phyloP scores from a whole-genome alignment of 2,888 invertebrate genomes.

The Eustalomyia histrio region DNA sequence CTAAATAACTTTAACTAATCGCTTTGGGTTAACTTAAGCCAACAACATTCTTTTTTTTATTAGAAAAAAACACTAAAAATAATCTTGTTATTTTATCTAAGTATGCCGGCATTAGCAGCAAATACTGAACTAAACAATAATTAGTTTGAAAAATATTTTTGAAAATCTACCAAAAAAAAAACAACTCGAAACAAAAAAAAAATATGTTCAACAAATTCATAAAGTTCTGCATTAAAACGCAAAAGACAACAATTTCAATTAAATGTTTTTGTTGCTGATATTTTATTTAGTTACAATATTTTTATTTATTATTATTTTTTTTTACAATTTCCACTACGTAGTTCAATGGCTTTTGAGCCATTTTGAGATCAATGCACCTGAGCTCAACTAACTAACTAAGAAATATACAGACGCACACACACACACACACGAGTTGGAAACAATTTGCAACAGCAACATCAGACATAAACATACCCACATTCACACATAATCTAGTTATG shows the following conservation, averaged over 20 bases:
- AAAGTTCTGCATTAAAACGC: slow-evolving; percentile 43
- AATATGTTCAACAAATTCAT: slow-evolving; percentile 29
- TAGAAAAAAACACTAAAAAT: no score
- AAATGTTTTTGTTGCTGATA: slow-evolving; percentile 7
- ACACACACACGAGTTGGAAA: not conserved
- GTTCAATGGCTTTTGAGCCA: slow-evolving; percentile 78
- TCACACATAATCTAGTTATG: slow-evolving; percentile 54
- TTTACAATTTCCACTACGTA: slow-evolving; percentile 66
- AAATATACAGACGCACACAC: no score
- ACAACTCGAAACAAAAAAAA: slow-evolving; percentile 8
- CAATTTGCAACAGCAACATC: slow-evolving; percentile 29
- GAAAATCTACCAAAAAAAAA: not conserved
- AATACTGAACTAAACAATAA: slow-evolving; percentile 11
- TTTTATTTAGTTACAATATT: slow-evolving; percentile 36
- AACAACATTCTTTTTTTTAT: not conserved
- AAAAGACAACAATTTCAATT: slow-evolving; percentile 60
- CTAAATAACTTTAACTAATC: no score
- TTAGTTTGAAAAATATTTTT: slow-evolving; percentile 27
- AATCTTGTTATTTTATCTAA: no score
- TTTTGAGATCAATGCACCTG: slow-evolving; percentile 78
- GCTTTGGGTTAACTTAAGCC: no score
- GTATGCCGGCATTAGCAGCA: not conserved
- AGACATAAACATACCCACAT: slow-evolving; percentile 22
- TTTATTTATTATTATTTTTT: slow-evolving; percentile 21
- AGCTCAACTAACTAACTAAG: slow-evolving; percentile 58